Evolutionary conservation across 1,140 invertebrate genomes (phyloP), one percentile per base, ranked within the genome.

Genomic region (Episyrphus balteatus): DNA sequence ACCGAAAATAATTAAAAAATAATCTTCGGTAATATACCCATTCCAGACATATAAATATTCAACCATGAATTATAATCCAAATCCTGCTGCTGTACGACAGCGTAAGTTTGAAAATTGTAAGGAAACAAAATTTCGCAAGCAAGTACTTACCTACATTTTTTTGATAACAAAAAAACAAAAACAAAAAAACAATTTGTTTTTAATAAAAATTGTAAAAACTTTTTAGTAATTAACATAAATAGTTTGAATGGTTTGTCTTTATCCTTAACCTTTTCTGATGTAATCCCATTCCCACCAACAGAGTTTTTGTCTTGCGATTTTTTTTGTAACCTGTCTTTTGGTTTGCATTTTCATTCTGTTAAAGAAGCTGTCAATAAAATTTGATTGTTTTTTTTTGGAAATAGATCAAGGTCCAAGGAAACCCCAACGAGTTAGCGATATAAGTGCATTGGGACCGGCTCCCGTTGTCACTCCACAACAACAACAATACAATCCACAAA

Each of bases 381-480:
- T 41, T 46, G 34, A 26, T 26, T 8, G 21, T 36, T 15, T 38
- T 36, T 37, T 38, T 34, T 45, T 31, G 7, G 34, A 61, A 56
- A 57, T 60, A 62, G 58, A 56, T 31, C 49, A 55, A 57, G 61
- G 55, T 44, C 56, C 54, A 42, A 59, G 76, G 13, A 81, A 81
- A 59, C 64, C 74, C 0, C 79, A 81, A 60, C 68, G 77, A 9
- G 78, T 82, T 9, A 79, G 76, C 55, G 78, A 82, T 70, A 72
- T 81, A 10, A 75, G 75, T 45, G 75, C 77, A 2, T 75, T 82
- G 76, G 79, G 80, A 14, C 62, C 70, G 26, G 10, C 57, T 26
- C 46, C 56, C 13, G 70, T 47, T 42, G 70, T 47, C 69, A 51
- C 48, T 44, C 60, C 43, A 32, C 50, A 42, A 46, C 50, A 49